phyloP scores from a whole-genome alignment of 2,888 invertebrate genomes.

The Lysandra bellargus region DNA sequence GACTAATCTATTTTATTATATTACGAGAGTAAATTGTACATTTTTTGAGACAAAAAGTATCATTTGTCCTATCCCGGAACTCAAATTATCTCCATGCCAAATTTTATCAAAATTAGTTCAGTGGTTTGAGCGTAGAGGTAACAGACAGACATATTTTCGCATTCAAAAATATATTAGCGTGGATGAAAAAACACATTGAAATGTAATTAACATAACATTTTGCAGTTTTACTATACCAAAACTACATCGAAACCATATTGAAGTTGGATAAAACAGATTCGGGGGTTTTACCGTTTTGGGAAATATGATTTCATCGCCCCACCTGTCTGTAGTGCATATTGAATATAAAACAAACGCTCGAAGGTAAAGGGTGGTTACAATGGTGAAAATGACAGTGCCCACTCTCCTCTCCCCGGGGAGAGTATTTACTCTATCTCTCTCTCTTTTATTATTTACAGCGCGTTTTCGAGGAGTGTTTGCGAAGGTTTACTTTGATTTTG shows the following conservation, averaged over 20 bases:
- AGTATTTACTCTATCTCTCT: not conserved
- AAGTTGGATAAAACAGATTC: not conserved
- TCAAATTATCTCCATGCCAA: no score
- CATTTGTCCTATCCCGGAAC: no score
- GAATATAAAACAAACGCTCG: conserved; percentile 73
- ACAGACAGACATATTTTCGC: no score
- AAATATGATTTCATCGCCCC: conserved; percentile 66
- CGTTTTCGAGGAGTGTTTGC: conserved; percentile 80
- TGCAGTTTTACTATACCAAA: not conserved
- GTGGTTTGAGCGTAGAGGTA: no score
- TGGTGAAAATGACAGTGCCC: conserved; percentile 65
- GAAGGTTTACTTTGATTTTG: conserved; percentile 77
- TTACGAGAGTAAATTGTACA: no score
- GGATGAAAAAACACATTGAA: no score
- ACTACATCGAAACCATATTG: not conserved
- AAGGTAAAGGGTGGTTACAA: conserved; percentile 60
- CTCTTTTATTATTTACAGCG: conserved; percentile 78
- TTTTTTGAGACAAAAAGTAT: no score
- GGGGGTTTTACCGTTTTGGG: conserved; percentile 39
- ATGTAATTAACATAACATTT: not conserved
- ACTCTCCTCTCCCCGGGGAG: conserved; percentile 55
- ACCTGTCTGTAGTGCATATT: conserved; percentile 72
- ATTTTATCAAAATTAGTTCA: no score
- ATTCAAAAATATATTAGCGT: no score
- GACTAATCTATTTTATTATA: no score